phyloP scores from a whole-genome alignment of 2,113 vertebrate genomes.

The Megalops atlanticus region DNA sequence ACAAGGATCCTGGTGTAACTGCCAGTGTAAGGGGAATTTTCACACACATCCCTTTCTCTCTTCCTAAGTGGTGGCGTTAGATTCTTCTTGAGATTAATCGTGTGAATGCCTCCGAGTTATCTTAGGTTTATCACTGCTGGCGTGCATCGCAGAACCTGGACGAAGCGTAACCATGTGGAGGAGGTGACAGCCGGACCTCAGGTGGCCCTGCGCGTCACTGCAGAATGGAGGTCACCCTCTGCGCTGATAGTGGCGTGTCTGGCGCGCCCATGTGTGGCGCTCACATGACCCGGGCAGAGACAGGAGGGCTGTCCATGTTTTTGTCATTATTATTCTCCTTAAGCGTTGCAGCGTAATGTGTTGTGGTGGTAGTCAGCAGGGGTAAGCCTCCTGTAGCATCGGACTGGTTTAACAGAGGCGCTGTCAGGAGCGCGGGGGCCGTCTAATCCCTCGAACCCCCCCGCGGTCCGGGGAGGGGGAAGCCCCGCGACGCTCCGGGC shows the following conservation, averaged over 20 bases:
- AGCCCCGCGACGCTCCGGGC: not conserved
- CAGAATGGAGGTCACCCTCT: not conserved
- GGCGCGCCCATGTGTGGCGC: not conserved
- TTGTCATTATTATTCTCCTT: too few species aligned
- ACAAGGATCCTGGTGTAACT: too few species aligned
- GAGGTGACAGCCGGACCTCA: not conserved
- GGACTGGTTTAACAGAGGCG: slow-evolving; percentile 56
- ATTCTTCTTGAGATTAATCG: too few species aligned
- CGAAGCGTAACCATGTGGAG: too few species aligned
- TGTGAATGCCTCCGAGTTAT: too few species aligned
- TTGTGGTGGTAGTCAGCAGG: not conserved
- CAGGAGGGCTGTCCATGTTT: too few species aligned
- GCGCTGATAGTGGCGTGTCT: not conserved
- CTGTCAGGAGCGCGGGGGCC: slow-evolving; percentile 34
- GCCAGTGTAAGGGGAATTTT: too few species aligned
- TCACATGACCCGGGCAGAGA: not conserved
- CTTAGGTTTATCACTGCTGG: too few species aligned
- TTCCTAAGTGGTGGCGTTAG: too few species aligned
- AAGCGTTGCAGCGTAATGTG: too few species aligned
- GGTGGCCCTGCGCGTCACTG: not conserved
- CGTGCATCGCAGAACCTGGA: too few species aligned
- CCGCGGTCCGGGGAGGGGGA: slow-evolving; percentile 15
- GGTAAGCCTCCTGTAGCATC: slow-evolving; percentile 48
- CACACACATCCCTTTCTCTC: too few species aligned
- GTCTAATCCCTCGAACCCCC: slow-evolving; percentile 68